phyloP scores from a whole-genome alignment of 2,888 invertebrate genomes.

The Torymus aiolomorphi region DNA sequence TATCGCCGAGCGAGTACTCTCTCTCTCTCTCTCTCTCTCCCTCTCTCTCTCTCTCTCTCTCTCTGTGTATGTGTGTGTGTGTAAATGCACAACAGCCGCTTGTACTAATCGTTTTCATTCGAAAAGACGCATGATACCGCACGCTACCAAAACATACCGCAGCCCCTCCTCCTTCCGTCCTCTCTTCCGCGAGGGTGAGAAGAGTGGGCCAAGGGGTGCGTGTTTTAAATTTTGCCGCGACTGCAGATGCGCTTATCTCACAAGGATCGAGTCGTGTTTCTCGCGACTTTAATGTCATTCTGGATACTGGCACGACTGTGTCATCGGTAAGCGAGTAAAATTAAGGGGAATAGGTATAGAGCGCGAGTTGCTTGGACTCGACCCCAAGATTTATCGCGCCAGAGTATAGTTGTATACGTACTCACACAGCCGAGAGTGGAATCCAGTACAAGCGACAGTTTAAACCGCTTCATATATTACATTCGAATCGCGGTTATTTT shows the following conservation, averaged over 20 bases:
- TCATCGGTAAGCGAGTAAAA: conserved; percentile 28
- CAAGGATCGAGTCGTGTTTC: conserved; percentile 60
- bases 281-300: conserved; percentile 51
- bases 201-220: neutral
- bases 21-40: no score
- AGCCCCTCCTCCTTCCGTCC: conserved; percentile 29
- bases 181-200: conserved; percentile 42
- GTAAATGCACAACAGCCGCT: conserved; percentile 38
- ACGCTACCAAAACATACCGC: conserved; percentile 60
- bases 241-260: conserved; percentile 56
- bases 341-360: conserved; percentile 36
- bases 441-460: conserved; percentile 22
- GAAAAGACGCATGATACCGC: conserved; percentile 63
- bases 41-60: no score
- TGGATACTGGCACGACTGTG: conserved; percentile 48
- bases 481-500: conserved; percentile 18
- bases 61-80: conserved; percentile 11
- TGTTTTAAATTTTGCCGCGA: conserved; percentile 32
- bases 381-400: conserved; percentile 33
- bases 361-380: neutral
- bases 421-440: conserved; percentile 16
- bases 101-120: conserved; percentile 62
- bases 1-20: conserved; percentile 66
- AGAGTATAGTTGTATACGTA: conserved; percentile 5
- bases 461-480: conserved; percentile 40